These are phyloP conservation scores for Dascyllus trimaculatus DNA, from an alignment of 2,113 vertebrate species.

Conservation along the genomic window DNA sequence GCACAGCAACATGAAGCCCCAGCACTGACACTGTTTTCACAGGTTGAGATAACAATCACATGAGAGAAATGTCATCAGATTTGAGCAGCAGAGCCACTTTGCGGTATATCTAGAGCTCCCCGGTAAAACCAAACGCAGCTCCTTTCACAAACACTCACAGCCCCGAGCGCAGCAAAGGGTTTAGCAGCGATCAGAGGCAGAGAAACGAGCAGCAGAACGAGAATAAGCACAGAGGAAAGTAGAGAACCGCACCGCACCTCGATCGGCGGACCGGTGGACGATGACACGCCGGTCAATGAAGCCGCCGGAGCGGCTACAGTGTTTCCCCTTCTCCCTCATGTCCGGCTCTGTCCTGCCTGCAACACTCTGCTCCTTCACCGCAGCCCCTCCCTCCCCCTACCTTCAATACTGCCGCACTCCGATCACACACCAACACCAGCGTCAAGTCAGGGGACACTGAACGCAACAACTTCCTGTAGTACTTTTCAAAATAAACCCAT, in stretches of 20 bases:
- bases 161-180: conserved; percentile 26
- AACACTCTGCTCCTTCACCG: conserved; percentile 79
- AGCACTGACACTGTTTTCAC: background rate
- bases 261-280: conserved; percentile 81
- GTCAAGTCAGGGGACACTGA: conserved; percentile 5
- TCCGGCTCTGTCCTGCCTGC: conserved; percentile 75
- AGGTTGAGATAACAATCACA: conserved; percentile 1
- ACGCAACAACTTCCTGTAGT: conserved; percentile 42
- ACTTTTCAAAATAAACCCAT: conserved; percentile 70
- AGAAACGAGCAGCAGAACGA: conserved; percentile 13
- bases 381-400: conserved; percentile 85
- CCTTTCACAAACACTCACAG: conserved; percentile 37
- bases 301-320: conserved; percentile 72
- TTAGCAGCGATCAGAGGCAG: conserved; percentile 11
- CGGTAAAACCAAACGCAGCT: conserved; percentile 74
- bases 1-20: conserved; percentile 25
- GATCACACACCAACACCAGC: conserved; percentile 40
- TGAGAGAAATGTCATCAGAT: conserved; percentile 33
- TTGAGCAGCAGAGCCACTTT: conserved; percentile 60
- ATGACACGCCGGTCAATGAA: conserved; percentile 80
- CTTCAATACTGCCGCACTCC: conserved; percentile 79
- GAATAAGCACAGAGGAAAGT: conserved; percentile 8
- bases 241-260: conserved; percentile 71
- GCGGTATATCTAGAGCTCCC: conserved; percentile 59
- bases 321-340: conserved; percentile 80